These are phyloP conservation scores for Chascanopsetta lugubris DNA, from an alignment of 2,113 vertebrate genomes.

Conservation along the genomic window DNA sequence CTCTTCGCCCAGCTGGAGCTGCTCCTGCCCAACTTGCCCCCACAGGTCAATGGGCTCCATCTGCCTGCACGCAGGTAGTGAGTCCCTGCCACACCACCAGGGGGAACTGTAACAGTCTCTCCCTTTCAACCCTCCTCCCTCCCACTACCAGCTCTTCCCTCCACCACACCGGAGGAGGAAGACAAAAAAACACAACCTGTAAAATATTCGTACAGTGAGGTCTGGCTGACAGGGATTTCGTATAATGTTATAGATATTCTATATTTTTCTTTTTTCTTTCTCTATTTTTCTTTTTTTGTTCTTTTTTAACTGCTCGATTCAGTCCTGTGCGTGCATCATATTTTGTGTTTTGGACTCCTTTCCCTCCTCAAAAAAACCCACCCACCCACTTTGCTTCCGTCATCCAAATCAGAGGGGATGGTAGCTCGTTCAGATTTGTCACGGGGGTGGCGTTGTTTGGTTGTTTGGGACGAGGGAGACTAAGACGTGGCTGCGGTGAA, in stretches of 20 bases:
- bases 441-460: slow-evolving; percentile 34
- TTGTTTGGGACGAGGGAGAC: slow-evolving; percentile 32
- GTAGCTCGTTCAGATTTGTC: slow-evolving; percentile 65
- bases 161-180: slow-evolving; percentile 77
- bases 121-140: slow-evolving; percentile 77
- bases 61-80: slow-evolving; percentile 97
- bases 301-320: slow-evolving; percentile 86
- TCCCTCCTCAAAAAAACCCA: slow-evolving; percentile 34
- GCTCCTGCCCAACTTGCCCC: slow-evolving; percentile 91
- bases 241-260: slow-evolving; percentile 89
- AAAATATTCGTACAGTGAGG: slow-evolving; percentile 89
- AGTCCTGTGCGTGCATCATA: slow-evolving; percentile 86
- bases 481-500: slow-evolving; percentile 10
- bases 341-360: slow-evolving; percentile 87
- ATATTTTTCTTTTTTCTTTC: slow-evolving; percentile 85
- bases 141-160: slow-evolving; percentile 76
- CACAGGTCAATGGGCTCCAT: slow-evolving; percentile 93
- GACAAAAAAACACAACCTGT: slow-evolving; percentile 80
- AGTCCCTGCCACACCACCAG: slow-evolving; percentile 80
- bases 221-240: slow-evolving; percentile 92
- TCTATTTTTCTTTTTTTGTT: slow-evolving; percentile 83
- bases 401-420: slow-evolving; percentile 62
- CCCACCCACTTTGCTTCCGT: slow-evolving; percentile 76
- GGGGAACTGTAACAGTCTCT: slow-evolving; percentile 79
- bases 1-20: slow-evolving; percentile 99